Conservation (phyloP, 1,140 invertebrate genomes). For the Battus philenor region DNA sequence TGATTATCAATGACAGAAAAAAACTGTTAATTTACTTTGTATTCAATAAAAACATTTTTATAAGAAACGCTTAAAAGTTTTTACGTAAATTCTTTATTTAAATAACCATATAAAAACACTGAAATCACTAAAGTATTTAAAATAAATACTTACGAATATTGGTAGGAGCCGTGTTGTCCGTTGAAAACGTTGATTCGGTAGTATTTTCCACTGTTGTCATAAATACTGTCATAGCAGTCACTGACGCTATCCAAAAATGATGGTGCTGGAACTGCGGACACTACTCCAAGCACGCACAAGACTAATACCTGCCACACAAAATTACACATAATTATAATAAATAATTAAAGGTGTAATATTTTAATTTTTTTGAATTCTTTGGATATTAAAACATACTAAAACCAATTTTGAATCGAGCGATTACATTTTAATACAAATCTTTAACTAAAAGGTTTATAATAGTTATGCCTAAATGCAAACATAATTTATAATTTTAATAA, state of each 20-base stretch:
- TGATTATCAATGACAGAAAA: no score
- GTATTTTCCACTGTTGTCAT: not conserved
- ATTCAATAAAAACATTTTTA: no score
- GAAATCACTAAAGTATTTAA: not conserved
- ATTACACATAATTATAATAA: not conserved
- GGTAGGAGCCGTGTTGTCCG: not conserved
- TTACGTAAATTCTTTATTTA: no score
- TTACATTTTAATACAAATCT: no score
- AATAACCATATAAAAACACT: not conserved
- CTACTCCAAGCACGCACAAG: not conserved
- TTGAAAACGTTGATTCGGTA: not conserved
- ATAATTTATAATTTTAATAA: not conserved
- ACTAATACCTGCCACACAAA: not conserved
- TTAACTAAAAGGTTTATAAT: no score
- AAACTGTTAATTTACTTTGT: no score
- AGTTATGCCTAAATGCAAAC: no score
- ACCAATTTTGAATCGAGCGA: no score
- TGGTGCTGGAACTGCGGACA: not conserved
- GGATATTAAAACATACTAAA: not conserved
- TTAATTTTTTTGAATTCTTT: no score
- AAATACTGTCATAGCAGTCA: not conserved
- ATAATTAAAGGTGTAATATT: no score
- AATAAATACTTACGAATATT: conserved; percentile 1
- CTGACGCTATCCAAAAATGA: conserved; percentile 1
- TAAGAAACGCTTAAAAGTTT: no score